Conservation (phyloP, 2,113 vertebrate genomes). For the Pimephales promelas region DNA sequence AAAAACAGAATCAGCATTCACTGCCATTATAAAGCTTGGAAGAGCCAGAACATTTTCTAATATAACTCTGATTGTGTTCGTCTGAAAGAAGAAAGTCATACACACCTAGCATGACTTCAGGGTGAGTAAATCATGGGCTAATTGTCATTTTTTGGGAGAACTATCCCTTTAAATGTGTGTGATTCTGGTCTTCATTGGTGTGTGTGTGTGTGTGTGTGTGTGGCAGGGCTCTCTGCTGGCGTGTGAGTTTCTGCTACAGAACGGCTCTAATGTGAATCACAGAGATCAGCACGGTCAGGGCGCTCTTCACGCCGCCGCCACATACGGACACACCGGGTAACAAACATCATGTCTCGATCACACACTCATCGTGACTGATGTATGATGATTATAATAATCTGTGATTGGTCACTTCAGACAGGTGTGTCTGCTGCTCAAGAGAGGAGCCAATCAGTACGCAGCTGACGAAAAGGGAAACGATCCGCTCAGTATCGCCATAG, state of each 20-base stretch:
- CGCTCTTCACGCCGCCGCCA: constrained; percentile 74
- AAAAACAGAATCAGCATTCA: no score
- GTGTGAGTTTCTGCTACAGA: constrained; percentile 78
- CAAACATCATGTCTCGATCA: no score
- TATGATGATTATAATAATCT: not conserved
- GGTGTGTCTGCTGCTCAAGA: constrained; percentile 78
- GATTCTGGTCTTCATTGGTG: not conserved
- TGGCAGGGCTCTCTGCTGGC: constrained; percentile 73
- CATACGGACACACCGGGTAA: constrained; percentile 76
- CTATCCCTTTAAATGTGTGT: not conserved
- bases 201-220: not conserved
- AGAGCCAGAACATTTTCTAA: no score
- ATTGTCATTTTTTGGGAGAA: no score
- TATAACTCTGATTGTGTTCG: no score
- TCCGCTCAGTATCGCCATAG: constrained; percentile 76
- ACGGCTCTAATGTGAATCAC: constrained; percentile 75
- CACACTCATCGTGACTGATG: no score
- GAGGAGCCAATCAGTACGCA: constrained; percentile 81
- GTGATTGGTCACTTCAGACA: constrained; percentile 61
- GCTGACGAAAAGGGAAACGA: constrained; percentile 78
- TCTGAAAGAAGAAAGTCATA: no score
- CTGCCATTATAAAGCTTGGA: no score
- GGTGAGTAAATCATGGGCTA: no score
- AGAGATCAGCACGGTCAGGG: constrained; percentile 74
- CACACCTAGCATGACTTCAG: no score